These are phyloP conservation scores for Papilio demoleus DNA, from an alignment of 2,888 invertebrate species.

Conservation along the genomic window DNA sequence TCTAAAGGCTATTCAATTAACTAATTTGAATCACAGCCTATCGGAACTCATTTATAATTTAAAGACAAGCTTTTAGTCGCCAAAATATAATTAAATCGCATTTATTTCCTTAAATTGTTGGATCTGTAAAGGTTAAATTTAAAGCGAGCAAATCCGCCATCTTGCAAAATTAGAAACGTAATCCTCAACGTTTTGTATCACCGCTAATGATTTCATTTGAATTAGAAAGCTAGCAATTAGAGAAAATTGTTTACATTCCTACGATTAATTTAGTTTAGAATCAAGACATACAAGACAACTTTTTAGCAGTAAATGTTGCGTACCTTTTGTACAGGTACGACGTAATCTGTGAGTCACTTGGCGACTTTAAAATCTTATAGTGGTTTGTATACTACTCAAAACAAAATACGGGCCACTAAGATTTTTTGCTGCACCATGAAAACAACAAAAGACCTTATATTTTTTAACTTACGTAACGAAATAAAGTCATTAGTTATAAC, in stretches of 20 bases:
- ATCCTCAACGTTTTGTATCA: slow-evolving; percentile 11
- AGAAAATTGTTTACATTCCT: not conserved
- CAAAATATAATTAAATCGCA: not conserved
- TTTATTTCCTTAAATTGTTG: slow-evolving; percentile 5
- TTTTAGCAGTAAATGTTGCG: too few relatives aligned
- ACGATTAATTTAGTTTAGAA: not conserved
- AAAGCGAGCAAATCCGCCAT: not conserved
- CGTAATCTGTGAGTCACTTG: too few relatives aligned
- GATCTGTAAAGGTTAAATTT: slow-evolving; percentile 1
- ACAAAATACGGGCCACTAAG: too few relatives aligned
- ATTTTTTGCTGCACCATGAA: too few relatives aligned
- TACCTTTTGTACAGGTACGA: too few relatives aligned
- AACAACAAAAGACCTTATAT: too few relatives aligned
- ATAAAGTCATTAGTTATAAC: too few relatives aligned
- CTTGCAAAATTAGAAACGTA: slow-evolving; percentile 8
- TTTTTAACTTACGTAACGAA: too few relatives aligned
- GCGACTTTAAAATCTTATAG: too few relatives aligned
- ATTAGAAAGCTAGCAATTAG: not conserved
- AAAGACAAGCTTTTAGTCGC: slow-evolving; percentile 6
- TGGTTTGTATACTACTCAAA: too few relatives aligned
- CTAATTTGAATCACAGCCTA: slow-evolving; percentile 1
- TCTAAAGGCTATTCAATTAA: not conserved
- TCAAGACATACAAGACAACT: too few relatives aligned
- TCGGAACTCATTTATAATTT: slow-evolving; percentile 5
- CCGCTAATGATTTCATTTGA: not conserved